These are phyloP conservation scores for Phycodurus eques DNA, from an alignment of 2,113 vertebrate species.

Conservation along the genomic window DNA sequence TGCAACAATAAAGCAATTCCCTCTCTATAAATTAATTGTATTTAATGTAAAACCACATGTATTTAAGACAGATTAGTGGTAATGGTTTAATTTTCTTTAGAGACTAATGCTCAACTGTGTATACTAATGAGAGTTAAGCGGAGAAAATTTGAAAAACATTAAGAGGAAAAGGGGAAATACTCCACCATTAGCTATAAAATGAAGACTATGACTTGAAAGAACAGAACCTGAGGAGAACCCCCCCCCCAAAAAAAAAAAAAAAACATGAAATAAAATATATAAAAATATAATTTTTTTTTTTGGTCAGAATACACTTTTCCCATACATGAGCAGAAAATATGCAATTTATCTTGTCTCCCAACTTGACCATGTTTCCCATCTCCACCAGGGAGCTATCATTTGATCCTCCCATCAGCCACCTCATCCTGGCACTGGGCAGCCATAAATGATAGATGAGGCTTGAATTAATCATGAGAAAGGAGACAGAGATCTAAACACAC, in stretches of 20 bases:
- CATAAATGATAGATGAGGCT: slow-evolving; percentile 67
- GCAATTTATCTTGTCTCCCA: neutral
- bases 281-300: no score
- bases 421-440: slow-evolving; percentile 36
- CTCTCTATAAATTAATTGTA: no score
- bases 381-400: slow-evolving; percentile 31
- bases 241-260: neutral
- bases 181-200: neutral
- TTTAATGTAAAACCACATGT: neutral
- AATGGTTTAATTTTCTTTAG: neutral
- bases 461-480: slow-evolving; percentile 67
- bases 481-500: slow-evolving; percentile 52
- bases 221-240: neutral
- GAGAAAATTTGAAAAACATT: neutral
- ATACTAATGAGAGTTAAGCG: neutral
- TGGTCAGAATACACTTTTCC: neutral
- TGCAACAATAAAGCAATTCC: no score
- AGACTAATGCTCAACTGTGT: neutral
- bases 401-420: slow-evolving; percentile 44
- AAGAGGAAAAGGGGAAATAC: no score
- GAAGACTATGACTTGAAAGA: neutral
- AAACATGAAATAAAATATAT: neutral
- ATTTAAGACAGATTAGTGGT: no score
- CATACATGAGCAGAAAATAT: neutral
- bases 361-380: slow-evolving; percentile 25